phyloP scores from a whole-genome alignment of 2,797 vertebrate species.

The Menidia menidia region DNA sequence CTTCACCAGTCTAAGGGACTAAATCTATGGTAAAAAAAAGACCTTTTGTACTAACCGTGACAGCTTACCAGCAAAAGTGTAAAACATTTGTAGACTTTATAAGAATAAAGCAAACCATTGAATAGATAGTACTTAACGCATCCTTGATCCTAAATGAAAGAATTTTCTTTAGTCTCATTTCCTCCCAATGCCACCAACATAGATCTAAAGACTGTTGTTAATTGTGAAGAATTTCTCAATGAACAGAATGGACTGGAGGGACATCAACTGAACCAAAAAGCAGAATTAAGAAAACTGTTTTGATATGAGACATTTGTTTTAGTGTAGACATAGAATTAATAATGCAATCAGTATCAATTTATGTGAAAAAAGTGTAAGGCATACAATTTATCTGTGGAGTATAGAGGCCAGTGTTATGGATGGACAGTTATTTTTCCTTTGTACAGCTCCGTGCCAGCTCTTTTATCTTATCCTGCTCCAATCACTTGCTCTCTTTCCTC shows the following conservation, averaged over 20 bases:
- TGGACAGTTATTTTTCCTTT: not conserved
- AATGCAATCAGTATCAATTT: not conserved
- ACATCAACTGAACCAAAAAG: no score
- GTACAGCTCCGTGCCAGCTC: not conserved
- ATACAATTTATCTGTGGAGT: not conserved
- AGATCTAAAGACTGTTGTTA: no score
- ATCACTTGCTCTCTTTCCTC: constrained; percentile 11
- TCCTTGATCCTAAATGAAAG: not conserved
- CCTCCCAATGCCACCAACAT: no score
- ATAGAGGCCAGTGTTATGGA: not conserved
- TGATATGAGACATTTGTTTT: no score
- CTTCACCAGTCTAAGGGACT: not conserved
- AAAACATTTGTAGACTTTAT: not conserved
- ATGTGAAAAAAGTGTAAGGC: constrained; percentile 2
- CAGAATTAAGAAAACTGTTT: no score
- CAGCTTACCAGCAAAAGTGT: not conserved
- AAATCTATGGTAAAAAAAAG: not conserved
- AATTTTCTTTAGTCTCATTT: no score
- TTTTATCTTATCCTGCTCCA: not conserved
- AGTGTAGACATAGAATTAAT: not conserved
- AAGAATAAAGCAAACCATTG: no score
- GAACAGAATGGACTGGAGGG: no score
- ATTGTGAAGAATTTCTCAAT: no score
- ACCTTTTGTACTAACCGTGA: not conserved
- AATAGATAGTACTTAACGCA: not conserved